These are phyloP conservation scores for Austrolebias charrua DNA, from an alignment of 2,797 vertebrate species.

Conservation along the genomic window DNA sequence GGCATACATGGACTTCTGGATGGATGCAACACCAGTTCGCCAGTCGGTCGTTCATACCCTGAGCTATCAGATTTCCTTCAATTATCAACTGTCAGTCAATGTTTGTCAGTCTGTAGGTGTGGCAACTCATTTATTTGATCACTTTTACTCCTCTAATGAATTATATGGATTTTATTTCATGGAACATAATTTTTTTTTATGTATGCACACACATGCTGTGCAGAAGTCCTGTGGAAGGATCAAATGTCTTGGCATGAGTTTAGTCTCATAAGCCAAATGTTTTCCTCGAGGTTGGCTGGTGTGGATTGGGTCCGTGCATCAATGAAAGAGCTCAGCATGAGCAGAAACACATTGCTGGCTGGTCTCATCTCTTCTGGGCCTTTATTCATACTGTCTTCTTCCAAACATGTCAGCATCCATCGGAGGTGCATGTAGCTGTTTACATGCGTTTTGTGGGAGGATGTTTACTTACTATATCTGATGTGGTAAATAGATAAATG, in stretches of 20 bases:
- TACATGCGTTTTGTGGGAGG: neutral
- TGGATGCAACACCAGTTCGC: constrained; percentile 5
- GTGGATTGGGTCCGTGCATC: constrained; percentile 13
- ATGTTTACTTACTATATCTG: constrained; percentile 29
- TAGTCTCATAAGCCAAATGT: constrained; percentile 33
- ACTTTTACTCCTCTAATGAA: neutral
- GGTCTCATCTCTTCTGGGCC: constrained; percentile 9
- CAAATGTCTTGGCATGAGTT: constrained; percentile 44
- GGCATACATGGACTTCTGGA: constrained; percentile 17
- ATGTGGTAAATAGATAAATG: constrained; percentile 26
- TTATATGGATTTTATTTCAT: constrained; percentile 18
- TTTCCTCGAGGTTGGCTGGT: constrained; percentile 30
- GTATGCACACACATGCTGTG: constrained; percentile 20
- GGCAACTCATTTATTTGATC: constrained; percentile 20
- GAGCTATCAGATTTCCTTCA: constrained; percentile 40
- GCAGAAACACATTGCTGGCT: constrained; percentile 28
- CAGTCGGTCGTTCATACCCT: constrained; percentile 26
- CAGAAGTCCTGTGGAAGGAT: constrained; percentile 43
- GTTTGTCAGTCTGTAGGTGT: constrained; percentile 30
- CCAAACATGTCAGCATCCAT: neutral
- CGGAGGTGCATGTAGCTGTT: constrained; percentile 1
- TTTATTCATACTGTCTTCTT: constrained; percentile 8
- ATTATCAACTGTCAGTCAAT: constrained; percentile 29
- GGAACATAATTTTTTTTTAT: neutral
- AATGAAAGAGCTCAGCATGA: constrained; percentile 25